These are phyloP conservation scores for Crossoptilon crossoptilon DNA, from an alignment of 2,797 vertebrate species.

Conservation along the genomic window DNA sequence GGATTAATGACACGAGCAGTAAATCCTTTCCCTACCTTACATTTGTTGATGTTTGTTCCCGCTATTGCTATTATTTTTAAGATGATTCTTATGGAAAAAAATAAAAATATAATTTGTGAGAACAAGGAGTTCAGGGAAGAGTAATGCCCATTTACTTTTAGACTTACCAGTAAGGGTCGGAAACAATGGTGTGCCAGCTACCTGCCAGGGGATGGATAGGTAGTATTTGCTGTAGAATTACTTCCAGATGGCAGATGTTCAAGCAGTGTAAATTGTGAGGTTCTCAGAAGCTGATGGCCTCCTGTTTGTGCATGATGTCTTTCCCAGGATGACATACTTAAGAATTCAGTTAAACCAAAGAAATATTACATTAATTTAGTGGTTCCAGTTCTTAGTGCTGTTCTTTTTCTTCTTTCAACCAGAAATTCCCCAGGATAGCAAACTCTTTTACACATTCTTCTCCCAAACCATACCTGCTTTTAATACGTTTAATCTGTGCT, in stretches of 20 bases:
- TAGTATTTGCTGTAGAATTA: background rate
- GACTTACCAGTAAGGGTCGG: background rate
- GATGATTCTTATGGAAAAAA: background rate
- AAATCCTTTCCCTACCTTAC: conserved; percentile 1
- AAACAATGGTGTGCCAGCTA: background rate
- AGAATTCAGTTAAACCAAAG: no score
- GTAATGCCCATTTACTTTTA: background rate
- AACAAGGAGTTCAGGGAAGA: background rate
- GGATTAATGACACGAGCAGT: background rate
- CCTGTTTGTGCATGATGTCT: background rate
- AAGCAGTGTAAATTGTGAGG: background rate
- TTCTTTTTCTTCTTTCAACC: background rate
- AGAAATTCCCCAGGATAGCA: background rate
- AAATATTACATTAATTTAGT: background rate
- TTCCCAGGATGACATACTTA: background rate
- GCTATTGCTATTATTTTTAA: background rate
- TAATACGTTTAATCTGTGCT: background rate
- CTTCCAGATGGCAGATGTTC: background rate
- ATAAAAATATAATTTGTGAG: background rate
- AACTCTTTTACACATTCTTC: background rate
- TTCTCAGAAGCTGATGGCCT: background rate
- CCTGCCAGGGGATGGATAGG: background rate
- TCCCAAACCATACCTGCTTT: background rate
- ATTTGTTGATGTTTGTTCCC: background rate
- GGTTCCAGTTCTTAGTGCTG: background rate